Base-by-base conservation (phyloP, 2,797 vertebrate genomes). In the Champsocephalus esox region DNA sequence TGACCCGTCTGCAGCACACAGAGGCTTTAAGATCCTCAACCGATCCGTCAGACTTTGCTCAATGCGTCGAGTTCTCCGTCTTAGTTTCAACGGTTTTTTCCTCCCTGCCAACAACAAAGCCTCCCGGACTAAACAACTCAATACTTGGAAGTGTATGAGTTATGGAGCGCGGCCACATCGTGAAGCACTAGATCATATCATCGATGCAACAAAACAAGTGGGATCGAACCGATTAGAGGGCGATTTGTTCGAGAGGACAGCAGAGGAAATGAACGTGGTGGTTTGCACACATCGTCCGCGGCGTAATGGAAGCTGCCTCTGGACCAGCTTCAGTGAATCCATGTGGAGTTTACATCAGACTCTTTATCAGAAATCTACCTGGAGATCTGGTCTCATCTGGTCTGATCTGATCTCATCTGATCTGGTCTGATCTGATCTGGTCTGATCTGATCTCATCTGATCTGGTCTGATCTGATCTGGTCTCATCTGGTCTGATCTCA, bases 181-280 rank as follows among this genome's bases (percentile, higher is more conserved):
- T 12, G 21, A 60, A 54, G 55, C 8, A 13, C 45, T 64, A 12
- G 7, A 62, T 81, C 55, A 51, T 21, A 63, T 46, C 59, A 77
- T 12, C 19, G 14, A 57, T 5, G 43, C n/a, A 63, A 61, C 48
- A 19, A 62, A 34, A 66, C 48, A 68, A 83, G 73, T 51, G 60
- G 71, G 61, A 86, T 74, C 38, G 56, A 63, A 65, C 13, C 19
- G 70, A 70, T 84, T 54, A 74, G 70, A 11, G 44, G 11, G 3
- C 17, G 48, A 68, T 2, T 38, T 4, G 75, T 64, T 45, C 5
- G 17, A n/a, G 50, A 78, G 50, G 3, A 38, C 34, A 70, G 55
- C 45, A 79, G 76, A 77, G 50, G 73, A 75, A 65, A 77, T 80
- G 78, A 80, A 60, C 9, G 5, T 58, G 32, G 69, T 72, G 21